Evolutionary conservation across 2,113 vertebrate genomes (phyloP), one percentile per base, ranked within the genome.

Genomic region (Cichladusa arquata): DNA sequence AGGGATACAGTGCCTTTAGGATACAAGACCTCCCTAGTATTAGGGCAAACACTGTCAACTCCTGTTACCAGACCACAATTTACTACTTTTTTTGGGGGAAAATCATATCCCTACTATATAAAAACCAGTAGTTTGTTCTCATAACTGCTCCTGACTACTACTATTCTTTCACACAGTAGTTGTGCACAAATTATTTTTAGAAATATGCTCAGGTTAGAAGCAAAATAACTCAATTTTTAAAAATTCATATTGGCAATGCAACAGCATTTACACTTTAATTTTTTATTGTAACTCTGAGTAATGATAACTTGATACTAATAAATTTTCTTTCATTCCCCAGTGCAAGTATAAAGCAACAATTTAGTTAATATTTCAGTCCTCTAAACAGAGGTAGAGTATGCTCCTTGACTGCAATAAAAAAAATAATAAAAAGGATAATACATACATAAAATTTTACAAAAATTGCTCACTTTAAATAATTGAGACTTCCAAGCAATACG

Each of bases 191-290:
- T 6, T 29, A 10, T 14, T 71, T 53, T 57, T 25, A 0, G 42
- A 79, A 60, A 64, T 33, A 26, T 0, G 1, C 5, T 69, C 69
- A 66, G 16, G 8, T 19, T 20, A 56, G 19, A 93, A 71, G 70
- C 3, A 48, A 76, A 88, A 73, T 2, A 76, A 25, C 4, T 19
- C 31, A 0, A 24, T 23, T 33, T 28, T 0, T 0, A 18, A 54
- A 77, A 57, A 36, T 0, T 15, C 17, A 12, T 6, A 50, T 47
- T 64, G 61, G 34, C 9, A 78, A 47, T 7, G 12, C 15, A 81
- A 64, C 3, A n/a, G 15, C 31, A 77, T 66, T 91, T 66, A 78
- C 6, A 36, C 8, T 45, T 70, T 3, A 10, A 23, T 48, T 50
- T 86, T 82, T 72, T 60, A 38, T 24, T 60, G 13, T 56, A 28